Evolutionary conservation across 2,113 vertebrate species (phyloP), one percentile per base, ranked within the genome.

Genomic region (Carassius gibelio): DNA sequence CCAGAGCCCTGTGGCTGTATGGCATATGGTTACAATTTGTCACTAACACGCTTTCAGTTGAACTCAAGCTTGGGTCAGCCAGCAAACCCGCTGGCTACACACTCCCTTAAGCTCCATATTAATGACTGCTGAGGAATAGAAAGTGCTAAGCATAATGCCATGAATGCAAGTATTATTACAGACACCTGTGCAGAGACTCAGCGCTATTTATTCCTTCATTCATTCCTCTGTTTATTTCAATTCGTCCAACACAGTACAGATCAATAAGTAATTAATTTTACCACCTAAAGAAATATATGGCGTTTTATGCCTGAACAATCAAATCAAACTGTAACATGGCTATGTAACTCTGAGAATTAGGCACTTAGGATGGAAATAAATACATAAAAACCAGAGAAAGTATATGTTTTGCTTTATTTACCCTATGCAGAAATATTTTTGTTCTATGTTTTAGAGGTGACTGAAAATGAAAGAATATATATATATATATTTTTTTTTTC

Each of bases 251-350:
- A 79, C 80, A 80, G 89, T 68, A 84, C 84, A 90, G 91, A 94
- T 95, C 94, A 92, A 94, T 95, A 95, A 93, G 93, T 92, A 92
- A 94, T 95, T 95, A 92, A 94, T 94, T 93, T 93, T 82, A 87
- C 87, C 74, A 84, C 89, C 87, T 89, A 86, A 87, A 88, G 88
- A 92, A 85, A 90, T 92, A 90, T 89, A 89, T 59, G 81, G 64
- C 21, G 84, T 84, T 88, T 80, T 86, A 75, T 88, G 84, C 88
- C 55, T 87, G 86, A 92, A 86, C 92, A 82, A 86, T 88, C 89
- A 81, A 88, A 89, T 82, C 59, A 86, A 85, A 90, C 89, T 89
- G 86, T 87, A 88, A 84, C 89, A 87, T 75, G 80, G 84, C 85
- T 87, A 69, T 81, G 85, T 42, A 77, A 90, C 76, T 91, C 86